Percentiles rank a stretch among this genome's conserved stretches.
Conservation (phyloP, 2,888 invertebrate species). For the Thera obeliscata region DNA sequence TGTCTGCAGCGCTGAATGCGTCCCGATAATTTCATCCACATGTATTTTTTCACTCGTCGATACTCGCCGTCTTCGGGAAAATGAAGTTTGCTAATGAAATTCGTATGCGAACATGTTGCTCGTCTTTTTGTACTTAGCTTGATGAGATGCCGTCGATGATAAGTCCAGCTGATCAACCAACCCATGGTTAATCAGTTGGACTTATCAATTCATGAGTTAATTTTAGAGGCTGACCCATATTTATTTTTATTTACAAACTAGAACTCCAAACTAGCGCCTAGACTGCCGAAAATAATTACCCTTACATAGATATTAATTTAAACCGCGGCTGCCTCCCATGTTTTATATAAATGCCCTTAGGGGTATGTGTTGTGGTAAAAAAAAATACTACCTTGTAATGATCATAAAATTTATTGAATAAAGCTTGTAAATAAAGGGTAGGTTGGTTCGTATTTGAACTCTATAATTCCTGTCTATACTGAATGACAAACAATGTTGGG, state of each 20-base stretch:
- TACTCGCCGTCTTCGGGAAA: slow-evolving; percentile 34
- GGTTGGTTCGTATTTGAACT: too few species aligned
- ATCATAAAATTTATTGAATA: too few species aligned
- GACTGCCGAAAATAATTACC: too few species aligned
- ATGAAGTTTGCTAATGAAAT: slow-evolving; percentile 39
- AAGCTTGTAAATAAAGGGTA: too few species aligned
- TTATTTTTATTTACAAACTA: too few species aligned
- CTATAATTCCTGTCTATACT: neutral
- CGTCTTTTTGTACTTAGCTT: slow-evolving; percentile 23
- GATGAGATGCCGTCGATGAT: slow-evolving; percentile 19
- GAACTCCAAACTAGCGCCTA: too few species aligned
- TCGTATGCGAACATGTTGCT: slow-evolving; percentile 25
- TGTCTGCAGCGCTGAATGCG: slow-evolving; percentile 65
- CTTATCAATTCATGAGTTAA: slow-evolving; percentile 12
- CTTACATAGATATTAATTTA: too few species aligned
- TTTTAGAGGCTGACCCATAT: neutral
- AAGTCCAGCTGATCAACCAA: too few species aligned
- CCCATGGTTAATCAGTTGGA: slow-evolving; percentile 7
- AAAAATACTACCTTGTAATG: too few species aligned
- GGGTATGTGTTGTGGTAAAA: too few species aligned
- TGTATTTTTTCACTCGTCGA: slow-evolving; percentile 45
- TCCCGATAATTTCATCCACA: slow-evolving; percentile 55
- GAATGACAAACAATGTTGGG: slow-evolving; percentile 31
- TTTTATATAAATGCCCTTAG: too few species aligned
- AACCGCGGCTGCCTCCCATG: too few species aligned